Evolutionary conservation across 2,888 invertebrate genomes (phyloP), one percentile per base, ranked within the genome.

Genomic region (Xylota segnis): DNA sequence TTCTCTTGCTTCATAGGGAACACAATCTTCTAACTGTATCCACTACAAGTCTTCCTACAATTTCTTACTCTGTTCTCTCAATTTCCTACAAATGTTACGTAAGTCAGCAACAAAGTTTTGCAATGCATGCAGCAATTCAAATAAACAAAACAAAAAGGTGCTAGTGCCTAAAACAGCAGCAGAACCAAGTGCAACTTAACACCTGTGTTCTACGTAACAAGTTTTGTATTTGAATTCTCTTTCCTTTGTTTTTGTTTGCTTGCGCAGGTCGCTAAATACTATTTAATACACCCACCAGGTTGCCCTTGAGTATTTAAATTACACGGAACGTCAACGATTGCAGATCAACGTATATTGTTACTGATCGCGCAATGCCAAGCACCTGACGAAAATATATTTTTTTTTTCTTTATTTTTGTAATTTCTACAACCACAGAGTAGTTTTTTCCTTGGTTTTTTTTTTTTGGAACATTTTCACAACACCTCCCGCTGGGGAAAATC

Each of bases 361-460:
- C 74, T 63, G 70, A 84, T 84, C 79, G 78, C 58, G 68, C 70
- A 84, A 84, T 65, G 75, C 65, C 78, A 83, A 76, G 45, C 66
- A 83, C 83, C 72, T 77, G 78, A 83, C 14, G 61, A 56, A 74
- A 66, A 72, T 76, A 76, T 7, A 0, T 54, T 50, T 61, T 71
- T 50, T 59, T n/a, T n/a, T n/a, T n/a, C n/a, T 70, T 37, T 81
- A 66, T 58, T 65, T 61, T 56, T 63, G 68, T 50, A n/a, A 70
- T 72, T 50, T 61, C 43, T 45, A 58, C 70, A 56, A 18, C 18
- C 43, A 4, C 29, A 12, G 18, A 54, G 43, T n/a, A 3, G 40
- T 47, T 32, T 45, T 43, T 16, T 47, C 3, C 3, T 23, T n/a
- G n/a, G n/a, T n/a, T 23, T 23, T 63, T 29, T 54, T n/a, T n/a